Percentiles rank a stretch among this genome's conserved stretches.
These are phyloP conservation scores for Panzeria rudis DNA, from an alignment of 2,888 invertebrate genomes.

Conservation along the genomic window DNA sequence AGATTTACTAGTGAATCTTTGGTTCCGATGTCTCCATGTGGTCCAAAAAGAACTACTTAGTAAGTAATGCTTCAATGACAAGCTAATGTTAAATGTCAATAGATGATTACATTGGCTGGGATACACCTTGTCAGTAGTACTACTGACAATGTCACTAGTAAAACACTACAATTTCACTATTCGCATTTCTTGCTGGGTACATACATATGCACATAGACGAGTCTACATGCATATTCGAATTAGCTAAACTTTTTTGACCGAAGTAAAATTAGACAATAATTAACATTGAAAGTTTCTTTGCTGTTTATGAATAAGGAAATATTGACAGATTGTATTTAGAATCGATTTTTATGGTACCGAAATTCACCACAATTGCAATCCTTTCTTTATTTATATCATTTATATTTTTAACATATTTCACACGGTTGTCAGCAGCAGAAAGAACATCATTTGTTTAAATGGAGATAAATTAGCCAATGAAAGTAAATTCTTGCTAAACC, in stretches of 20 bases:
- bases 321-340: not conserved
- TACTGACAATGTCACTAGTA: too few relatives aligned
- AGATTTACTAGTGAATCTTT: too few relatives aligned
- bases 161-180: too few relatives aligned
- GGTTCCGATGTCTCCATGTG: too few relatives aligned
- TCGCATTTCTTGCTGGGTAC: too few relatives aligned
- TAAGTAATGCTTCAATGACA: too few relatives aligned
- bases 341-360: not conserved
- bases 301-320: not conserved
- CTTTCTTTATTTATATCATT: not conserved
- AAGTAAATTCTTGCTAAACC: slow-evolving; percentile 11
- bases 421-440: slow-evolving; percentile 45
- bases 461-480: not conserved
- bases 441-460: slow-evolving; percentile 14
- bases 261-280: not conserved
- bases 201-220: too few relatives aligned
- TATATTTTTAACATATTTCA: slow-evolving; percentile 14
- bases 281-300: not conserved
- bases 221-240: not conserved
- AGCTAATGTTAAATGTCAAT: too few relatives aligned
- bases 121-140: too few relatives aligned
- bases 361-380: not conserved
- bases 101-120: too few relatives aligned
- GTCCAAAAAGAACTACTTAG: too few relatives aligned
- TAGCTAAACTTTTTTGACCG: not conserved